Evolutionary conservation across 1,140 invertebrate species (phyloP), one percentile per base, ranked within the genome.

Genomic region (Orius laevigatus): DNA sequence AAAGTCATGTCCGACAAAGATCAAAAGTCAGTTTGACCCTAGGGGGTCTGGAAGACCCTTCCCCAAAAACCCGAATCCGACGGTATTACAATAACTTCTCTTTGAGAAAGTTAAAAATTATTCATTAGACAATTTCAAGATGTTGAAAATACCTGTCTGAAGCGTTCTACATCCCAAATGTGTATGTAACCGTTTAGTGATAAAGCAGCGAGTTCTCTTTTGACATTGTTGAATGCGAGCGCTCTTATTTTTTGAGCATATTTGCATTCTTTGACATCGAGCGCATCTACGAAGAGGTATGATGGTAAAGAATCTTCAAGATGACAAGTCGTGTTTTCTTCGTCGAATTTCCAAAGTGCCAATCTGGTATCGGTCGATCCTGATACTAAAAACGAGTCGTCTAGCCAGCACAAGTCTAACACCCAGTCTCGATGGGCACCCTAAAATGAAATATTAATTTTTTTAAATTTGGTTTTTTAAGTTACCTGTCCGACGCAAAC

Each of bases 401-500:
- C 91, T 40, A 97, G 62, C 92, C 92, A 97, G 58, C 83, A 85
- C 73, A 93, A 79, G 59, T 94, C 93, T 68, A 95, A 91, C 36
- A 94, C 85, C 80, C 89, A 92, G 63, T 96, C 91, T 60, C 78
- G 76, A 65, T 97, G 92, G 11, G 84, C 59, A 19, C 52, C 74
- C 59, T 57, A 60, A 62, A 42, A 55, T 4, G 8, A 25, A 4
- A 25, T 25, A 25, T 4, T 4, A 25, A 25, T 25, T 38, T 3
- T 38, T 38, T 38, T 38, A 4, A 34, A 34, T 8, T 3, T 19
- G 18, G 14, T 14, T 2, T 14, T 47, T n/a, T 18, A 42, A 31
- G 15, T 55, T 59, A 74, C 72, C 67, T 95, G 89, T 4, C 91
- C 91, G n/a, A 96, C 81, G 66, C 84, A 92, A 15, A 95, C 76